Percentiles rank a stretch among this genome's conserved stretches.
Conservation (phyloP, 2,113 vertebrate genomes). For the Theropithecus gelada region DNA sequence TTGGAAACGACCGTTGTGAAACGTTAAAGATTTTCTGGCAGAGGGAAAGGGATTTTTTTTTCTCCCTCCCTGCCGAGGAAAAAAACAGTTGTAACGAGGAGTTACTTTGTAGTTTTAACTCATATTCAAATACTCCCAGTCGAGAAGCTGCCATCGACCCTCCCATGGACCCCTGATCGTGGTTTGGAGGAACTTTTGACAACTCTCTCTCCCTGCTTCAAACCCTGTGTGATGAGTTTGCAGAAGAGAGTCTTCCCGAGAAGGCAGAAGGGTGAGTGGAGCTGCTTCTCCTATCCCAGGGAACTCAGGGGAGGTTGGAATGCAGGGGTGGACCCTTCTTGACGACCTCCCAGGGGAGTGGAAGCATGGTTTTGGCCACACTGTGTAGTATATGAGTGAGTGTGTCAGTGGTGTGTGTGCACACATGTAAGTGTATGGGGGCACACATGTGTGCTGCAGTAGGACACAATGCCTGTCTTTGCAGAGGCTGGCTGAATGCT, state of each 20-base stretch:
- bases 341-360: not conserved
- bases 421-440: not conserved
- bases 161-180: conserved; percentile 46
- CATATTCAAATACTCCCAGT: conserved; percentile 69
- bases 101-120: conserved; percentile 76
- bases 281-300: conserved; percentile 9
- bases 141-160: conserved; percentile 55
- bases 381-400: not conserved
- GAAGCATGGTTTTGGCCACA: not conserved
- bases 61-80: conserved; percentile 79
- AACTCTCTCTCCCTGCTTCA: not conserved
- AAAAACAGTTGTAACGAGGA: conserved; percentile 77
- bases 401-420: not conserved
- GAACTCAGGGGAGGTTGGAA: not conserved
- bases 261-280: conserved; percentile 83
- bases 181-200: not conserved
- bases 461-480: not conserved
- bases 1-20: conserved; percentile 85
- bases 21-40: conserved; percentile 86
- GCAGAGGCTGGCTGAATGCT: not conserved
- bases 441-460: not conserved
- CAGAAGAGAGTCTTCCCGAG: conserved; percentile 75
- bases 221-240: conserved; percentile 64
- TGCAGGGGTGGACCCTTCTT: not conserved
- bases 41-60: conserved; percentile 71